Evolutionary conservation across 2,888 invertebrate species (phyloP), one percentile per base, ranked within the genome.

Genomic region (Leptopilina syphax): DNA sequence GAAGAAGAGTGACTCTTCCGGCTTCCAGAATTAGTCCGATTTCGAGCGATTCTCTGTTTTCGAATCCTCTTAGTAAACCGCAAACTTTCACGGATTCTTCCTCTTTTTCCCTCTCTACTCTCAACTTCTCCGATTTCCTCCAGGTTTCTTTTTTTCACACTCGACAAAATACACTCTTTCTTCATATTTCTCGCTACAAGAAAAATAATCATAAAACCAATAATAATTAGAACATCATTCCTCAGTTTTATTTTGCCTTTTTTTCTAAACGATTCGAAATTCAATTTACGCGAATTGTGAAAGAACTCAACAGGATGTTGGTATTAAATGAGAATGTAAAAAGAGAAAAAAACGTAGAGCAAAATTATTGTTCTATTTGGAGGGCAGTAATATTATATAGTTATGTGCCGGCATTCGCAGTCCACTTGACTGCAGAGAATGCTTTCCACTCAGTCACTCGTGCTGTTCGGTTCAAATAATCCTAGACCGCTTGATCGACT

Each of bases 21-120:
- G 57, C 57, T 73, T 57, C 57, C 34, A 57, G 73, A 73, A 73
- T 73, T 73, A 73, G 70, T 70, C 73, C 57, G 57, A 57, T n/a
- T 47, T 70, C 54, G 54, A 70, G 54, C 50, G 44, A 67, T 44
- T 67, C 67, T 67, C 73, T 50, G 18, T 27, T 73, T 73, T 73
- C 73, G 57, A 73, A 73, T 73, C 73, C 73, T 73, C 73, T 73
- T 73, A 73, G 57, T 65, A 27, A 65, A 65, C 65, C 65, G 34
- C 65, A 65, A 65, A 9, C 13, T 34, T 41, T 34, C 50, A 54
- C 47, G 47, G 47, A 27, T 73, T 73, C 34, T 54, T 24, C 12
- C 34, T 54, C 50, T 34, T 54, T 70, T 54, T 34, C 34, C 34
- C 12, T 13, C 70, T 27, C 50, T 0, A 44, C 5, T 44, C 44